Evolutionary conservation across 2,113 vertebrate genomes (phyloP).

Genomic region (Sterrhoptilus dennistouni): DNA sequence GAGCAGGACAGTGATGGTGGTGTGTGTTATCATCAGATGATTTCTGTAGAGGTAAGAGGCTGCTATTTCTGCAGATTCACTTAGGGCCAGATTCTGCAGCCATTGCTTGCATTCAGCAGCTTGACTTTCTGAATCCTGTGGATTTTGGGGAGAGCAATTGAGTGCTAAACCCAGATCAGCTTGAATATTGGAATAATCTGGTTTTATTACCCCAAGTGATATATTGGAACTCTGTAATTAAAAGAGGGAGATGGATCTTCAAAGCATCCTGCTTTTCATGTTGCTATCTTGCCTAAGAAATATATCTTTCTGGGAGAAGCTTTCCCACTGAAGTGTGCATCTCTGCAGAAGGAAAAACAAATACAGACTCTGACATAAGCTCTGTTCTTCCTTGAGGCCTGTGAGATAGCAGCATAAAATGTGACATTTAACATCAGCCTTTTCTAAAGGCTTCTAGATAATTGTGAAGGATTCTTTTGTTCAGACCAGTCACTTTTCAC

Average conservation of each 20-base stretch:
- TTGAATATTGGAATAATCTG: not conserved
- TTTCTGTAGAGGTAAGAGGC: not conserved
- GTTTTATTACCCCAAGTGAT: not conserved
- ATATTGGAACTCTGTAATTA: not conserved
- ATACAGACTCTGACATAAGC: not conserved
- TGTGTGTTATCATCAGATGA: not conserved
- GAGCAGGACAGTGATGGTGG: not conserved
- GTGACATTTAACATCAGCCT: slow-evolving; percentile 55
- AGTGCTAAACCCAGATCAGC: not conserved
- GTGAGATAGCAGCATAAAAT: slow-evolving; percentile 32
- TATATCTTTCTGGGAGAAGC: not conserved
- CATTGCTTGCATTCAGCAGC: not conserved
- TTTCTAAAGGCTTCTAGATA: slow-evolving; percentile 23
- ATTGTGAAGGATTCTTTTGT: slow-evolving; percentile 51
- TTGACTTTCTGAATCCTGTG: not conserved
- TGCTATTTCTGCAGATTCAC: not conserved
- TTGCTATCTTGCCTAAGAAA: rapidly evolving
- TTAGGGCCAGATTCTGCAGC: not conserved
- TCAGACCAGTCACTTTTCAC: slow-evolving; percentile 8
- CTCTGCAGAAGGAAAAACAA: slow-evolving; percentile 27
- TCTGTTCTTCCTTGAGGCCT: slow-evolving; percentile 26
- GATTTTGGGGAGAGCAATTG: not conserved
- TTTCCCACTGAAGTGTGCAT: not conserved
- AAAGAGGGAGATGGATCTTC: not conserved
- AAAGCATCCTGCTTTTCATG: not conserved